phyloP scores from a whole-genome alignment of 1,140 invertebrate genomes.

The Trachymyrmex cornetzi region DNA sequence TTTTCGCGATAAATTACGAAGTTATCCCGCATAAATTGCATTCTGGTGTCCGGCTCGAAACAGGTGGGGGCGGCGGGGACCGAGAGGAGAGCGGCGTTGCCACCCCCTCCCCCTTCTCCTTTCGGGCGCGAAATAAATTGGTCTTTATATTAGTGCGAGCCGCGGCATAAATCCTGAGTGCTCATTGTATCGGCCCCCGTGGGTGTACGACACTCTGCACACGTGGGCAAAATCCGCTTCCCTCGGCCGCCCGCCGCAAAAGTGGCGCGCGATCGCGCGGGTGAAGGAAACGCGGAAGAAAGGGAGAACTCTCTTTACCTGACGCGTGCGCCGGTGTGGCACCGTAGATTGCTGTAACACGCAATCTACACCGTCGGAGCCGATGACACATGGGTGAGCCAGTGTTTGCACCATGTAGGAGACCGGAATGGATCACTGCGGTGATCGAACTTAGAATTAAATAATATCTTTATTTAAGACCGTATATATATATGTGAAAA shows the following conservation, averaged over 20 bases:
- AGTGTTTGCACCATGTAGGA: not conserved
- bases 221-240: conserved; percentile 81
- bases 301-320: conserved; percentile 14
- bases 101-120: conserved; percentile 4
- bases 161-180: conserved; percentile 81
- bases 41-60: conserved; percentile 72
- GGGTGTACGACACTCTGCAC: conserved; percentile 77
- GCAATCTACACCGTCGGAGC: not conserved
- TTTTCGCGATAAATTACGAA: conserved; percentile 82
- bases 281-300: conserved; percentile 57
- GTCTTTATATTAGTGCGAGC: conserved; percentile 82
- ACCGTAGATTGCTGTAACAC: conserved; percentile 27
- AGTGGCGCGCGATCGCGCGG: conserved; percentile 70
- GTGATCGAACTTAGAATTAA: not conserved
- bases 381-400: conserved; percentile 24
- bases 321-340: not conserved
- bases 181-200: conserved; percentile 82
- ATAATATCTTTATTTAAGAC: no score
- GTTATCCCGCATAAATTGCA: conserved; percentile 82
- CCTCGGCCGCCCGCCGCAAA: conserved; percentile 49
- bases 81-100: not conserved
- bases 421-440: not conserved
- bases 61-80: conserved; percentile 41
- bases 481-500: no score
- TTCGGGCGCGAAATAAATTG: conserved; percentile 80